Base-by-base conservation (phyloP, 2,797 vertebrate species). In the Enoplosus armatus region DNA sequence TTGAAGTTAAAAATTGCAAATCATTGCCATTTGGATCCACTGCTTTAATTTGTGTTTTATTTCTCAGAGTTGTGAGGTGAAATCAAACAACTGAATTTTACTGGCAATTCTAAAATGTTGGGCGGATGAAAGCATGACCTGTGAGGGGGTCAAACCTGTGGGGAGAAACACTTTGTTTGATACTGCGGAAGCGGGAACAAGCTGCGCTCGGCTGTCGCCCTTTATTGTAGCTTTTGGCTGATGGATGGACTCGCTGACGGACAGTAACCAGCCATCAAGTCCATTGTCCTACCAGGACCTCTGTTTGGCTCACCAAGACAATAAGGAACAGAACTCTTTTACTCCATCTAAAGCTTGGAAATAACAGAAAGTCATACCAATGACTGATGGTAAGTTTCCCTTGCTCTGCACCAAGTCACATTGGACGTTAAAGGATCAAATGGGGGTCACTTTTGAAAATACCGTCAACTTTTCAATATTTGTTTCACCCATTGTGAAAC, bases 221-320 rank as follows among this genome's bases (percentile, higher is more conserved):
- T 67, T 72, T 18, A 58, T 16, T 69, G 61, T 54, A 14, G 14
- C 12, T 51, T 74, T 64, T 27, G 31, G 72, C 26, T 60, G 41
- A 83, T 58, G n/a, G 54, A 79, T 43, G 20, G 45, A 82, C n/a
- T 54, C 8, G 4, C 20, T 73, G 79, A 85, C 45, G 59, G 72
- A 80, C 20, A 37, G 15, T n/a, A 59, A 77, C 26, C 20, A 70
- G 18, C 14, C 14, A n/a, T 43, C n/a, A 60, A 1, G 4, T 48
- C 43, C 0, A 26, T 47, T 59, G 20, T 50, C 33, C 29, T 37
- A 45, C 29, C 27, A 50, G 24, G 26, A 48, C 24, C 55, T 62
- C 26, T 48, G n/a, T 6, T 62, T 10, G 41, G 37, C 33, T 20
- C 29, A 14, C 29, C 12, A 61, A 56, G 14, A 72, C 35, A 68